Conservation (phyloP, 2,113 vertebrate species). For the Shinisaurus crocodilurus region DNA sequence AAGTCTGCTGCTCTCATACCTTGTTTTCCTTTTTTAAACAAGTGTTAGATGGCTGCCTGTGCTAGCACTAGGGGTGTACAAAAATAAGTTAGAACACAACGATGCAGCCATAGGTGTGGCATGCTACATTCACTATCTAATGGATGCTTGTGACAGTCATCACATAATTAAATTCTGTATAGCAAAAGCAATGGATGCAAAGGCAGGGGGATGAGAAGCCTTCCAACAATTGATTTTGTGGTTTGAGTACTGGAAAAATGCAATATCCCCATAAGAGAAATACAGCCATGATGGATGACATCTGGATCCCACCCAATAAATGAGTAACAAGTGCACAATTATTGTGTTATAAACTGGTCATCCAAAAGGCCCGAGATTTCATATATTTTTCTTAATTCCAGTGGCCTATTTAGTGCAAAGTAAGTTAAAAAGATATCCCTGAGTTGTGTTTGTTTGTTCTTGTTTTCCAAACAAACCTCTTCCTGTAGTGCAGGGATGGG, state of each 20-base stretch:
- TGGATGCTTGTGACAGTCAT: background rate
- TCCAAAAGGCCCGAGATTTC: background rate
- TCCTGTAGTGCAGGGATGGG: background rate
- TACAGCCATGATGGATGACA: too few relatives aligned
- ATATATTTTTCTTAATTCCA: constrained; percentile 7
- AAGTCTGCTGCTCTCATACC: background rate
- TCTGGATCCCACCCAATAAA: background rate
- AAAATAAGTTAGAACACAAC: background rate
- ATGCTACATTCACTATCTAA: background rate
- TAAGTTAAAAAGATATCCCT: background rate
- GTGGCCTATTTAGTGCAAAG: constrained; percentile 5
- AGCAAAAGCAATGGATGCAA: background rate
- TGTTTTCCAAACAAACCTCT: background rate
- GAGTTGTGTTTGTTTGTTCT: background rate
- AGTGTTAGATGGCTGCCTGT: background rate
- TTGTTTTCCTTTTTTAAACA: background rate
- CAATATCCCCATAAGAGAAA: background rate
- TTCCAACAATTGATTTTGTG: background rate
- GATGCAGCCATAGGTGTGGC: background rate
- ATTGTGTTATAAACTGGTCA: background rate
- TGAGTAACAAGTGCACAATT: background rate
- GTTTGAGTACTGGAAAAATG: background rate
- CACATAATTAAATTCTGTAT: background rate
- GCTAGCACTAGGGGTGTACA: background rate
- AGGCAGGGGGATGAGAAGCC: background rate